These are phyloP conservation scores for Todiramphus chloris DNA, from an alignment of 2,113 vertebrate genomes.

Conservation along the genomic window DNA sequence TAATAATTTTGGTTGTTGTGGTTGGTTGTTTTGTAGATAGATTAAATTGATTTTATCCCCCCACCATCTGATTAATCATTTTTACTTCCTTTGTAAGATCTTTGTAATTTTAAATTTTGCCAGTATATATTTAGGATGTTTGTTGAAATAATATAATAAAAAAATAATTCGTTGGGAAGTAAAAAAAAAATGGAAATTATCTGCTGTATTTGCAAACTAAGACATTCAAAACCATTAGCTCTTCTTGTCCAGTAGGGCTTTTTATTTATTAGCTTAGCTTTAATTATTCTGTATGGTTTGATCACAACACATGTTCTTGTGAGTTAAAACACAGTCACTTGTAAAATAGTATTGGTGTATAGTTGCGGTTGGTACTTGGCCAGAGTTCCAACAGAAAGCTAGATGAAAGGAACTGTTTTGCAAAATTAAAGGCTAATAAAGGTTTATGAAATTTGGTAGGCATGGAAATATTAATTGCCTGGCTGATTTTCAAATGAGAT, in stretches of 20 bases:
- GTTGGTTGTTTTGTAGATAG: neutral
- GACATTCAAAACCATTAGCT: neutral
- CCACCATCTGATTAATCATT: neutral
- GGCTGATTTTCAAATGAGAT: conserved; percentile 13
- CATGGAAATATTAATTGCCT: neutral
- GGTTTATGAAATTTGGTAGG: neutral
- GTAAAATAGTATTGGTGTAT: neutral
- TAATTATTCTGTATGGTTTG: neutral
- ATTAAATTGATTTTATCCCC: neutral
- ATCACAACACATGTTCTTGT: neutral
- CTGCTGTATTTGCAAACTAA: neutral
- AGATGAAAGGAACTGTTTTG: conserved; percentile 26
- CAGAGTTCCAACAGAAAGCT: neutral
- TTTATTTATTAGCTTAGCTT: neutral
- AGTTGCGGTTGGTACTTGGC: conserved; percentile 24
- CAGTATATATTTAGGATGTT: neutral
- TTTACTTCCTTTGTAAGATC: neutral
- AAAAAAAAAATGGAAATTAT: neutral
- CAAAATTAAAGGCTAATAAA: conserved; percentile 38
- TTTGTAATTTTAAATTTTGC: neutral
- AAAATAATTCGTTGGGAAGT: neutral
- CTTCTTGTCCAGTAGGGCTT: neutral
- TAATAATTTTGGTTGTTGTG: neutral
- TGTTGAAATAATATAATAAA: neutral
- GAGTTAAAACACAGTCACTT: neutral